Conservation (phyloP, 2,113 vertebrate species). For the Baryphthengus martii region DNA sequence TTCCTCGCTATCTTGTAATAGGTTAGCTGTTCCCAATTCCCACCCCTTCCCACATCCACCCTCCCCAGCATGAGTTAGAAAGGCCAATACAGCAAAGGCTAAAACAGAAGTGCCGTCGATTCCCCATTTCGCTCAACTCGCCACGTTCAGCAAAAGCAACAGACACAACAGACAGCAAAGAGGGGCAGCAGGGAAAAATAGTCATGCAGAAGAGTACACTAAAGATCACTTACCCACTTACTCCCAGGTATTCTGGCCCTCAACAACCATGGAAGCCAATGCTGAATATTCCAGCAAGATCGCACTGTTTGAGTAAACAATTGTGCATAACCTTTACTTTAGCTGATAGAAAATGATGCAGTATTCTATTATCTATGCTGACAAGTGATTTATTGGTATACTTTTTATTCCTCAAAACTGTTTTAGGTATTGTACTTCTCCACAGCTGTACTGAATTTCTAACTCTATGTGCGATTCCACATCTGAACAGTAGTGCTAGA, state of each 20-base stretch:
- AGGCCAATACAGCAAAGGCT: background rate
- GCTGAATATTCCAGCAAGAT: slow-evolving; percentile 33
- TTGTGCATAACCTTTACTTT: slow-evolving; percentile 45
- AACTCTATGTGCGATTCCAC: background rate
- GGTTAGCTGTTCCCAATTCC: background rate
- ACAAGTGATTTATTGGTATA: slow-evolving; percentile 69
- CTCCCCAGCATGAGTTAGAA: background rate
- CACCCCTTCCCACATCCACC: background rate
- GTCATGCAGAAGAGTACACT: rapidly evolving
- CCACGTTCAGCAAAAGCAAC: background rate
- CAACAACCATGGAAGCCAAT: background rate
- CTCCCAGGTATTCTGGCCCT: background rate
- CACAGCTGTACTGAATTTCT: slow-evolving; percentile 31
- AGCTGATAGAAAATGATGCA: slow-evolving; percentile 64
- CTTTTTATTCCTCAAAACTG: slow-evolving; percentile 57
- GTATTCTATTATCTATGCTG: slow-evolving; percentile 63
- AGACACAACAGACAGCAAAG: background rate
- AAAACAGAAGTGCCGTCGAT: background rate
- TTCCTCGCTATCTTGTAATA: background rate
- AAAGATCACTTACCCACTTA: background rate
- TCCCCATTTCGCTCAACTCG: background rate
- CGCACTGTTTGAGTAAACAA: slow-evolving; percentile 16
- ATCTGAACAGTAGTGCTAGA: background rate
- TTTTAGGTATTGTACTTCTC: slow-evolving; percentile 25
- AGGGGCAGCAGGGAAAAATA: background rate